phyloP scores from a whole-genome alignment of 2,797 vertebrate species.

The Pelochelys cantorii region DNA sequence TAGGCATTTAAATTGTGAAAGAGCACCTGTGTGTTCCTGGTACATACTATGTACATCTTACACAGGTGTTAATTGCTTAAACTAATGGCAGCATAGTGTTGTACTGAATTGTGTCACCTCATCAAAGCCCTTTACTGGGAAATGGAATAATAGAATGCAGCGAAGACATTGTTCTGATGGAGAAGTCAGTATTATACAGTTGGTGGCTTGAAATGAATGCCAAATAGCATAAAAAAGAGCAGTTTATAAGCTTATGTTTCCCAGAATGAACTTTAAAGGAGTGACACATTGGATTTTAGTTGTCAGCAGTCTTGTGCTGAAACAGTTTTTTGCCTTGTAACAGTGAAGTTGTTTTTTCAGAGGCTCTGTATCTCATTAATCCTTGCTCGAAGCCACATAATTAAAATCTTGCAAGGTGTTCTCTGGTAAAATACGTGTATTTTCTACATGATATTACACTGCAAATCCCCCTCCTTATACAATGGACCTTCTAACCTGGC shows the following conservation, averaged over 20 bases:
- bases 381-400: constrained; percentile 43
- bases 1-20: not conserved
- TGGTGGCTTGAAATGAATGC: constrained; percentile 3
- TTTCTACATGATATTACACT: constrained; percentile 28
- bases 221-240: not conserved
- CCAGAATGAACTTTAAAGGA: constrained; percentile 9
- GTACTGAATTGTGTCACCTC: not conserved
- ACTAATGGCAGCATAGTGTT: not conserved
- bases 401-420: constrained; percentile 37
- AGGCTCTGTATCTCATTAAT: constrained; percentile 45
- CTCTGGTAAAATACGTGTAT: constrained; percentile 37
- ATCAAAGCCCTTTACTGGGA: not conserved
- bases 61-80: not conserved
- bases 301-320: not conserved
- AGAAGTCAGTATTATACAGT: constrained; percentile 3
- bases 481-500: constrained; percentile 45
- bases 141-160: not conserved
- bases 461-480: constrained; percentile 6
- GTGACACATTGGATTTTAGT: not conserved
- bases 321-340: not conserved
- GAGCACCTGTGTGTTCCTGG: not conserved
- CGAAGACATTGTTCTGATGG: not conserved
- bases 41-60: not conserved
- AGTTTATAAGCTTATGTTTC: constrained; percentile 2
- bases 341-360: constrained; percentile 39